A percentile compares a stretch with the other conserved stretches of the same genome.
phyloP scores from a whole-genome alignment of 2,797 vertebrate genomes.

The Oreortyx pictus region DNA sequence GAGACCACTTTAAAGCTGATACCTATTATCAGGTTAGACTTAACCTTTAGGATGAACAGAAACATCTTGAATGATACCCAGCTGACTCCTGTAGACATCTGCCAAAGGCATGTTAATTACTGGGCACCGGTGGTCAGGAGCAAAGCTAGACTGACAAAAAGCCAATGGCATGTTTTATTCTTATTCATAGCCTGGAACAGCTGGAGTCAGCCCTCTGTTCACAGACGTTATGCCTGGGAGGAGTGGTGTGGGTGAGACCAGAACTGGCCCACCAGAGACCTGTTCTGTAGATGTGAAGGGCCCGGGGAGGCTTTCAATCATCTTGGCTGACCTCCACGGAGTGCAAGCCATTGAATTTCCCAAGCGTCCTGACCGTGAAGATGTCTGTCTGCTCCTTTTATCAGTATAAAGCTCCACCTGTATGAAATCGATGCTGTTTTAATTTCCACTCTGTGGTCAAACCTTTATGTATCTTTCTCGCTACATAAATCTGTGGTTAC shows the following conservation, averaged over 20 bases:
- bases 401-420: background rate
- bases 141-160: background rate
- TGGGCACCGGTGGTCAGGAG: background rate
- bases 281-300: background rate
- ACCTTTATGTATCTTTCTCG: background rate
- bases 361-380: background rate
- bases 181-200: background rate
- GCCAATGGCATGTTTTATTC: background rate
- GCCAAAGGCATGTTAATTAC: background rate
- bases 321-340: background rate
- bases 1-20: background rate
- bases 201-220: rapidly evolving
- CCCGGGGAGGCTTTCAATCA: background rate
- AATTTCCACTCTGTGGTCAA: conserved; percentile 29
- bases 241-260: rapidly evolving
- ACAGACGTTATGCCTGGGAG: background rate
- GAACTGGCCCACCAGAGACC: background rate
- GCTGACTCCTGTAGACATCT: background rate
- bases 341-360: background rate
- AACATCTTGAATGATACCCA: background rate
- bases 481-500: conserved; percentile 19
- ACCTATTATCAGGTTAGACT: background rate
- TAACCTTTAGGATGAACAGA: background rate
- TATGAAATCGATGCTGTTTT: conserved; percentile 18
- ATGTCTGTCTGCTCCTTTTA: background rate